Conservation (phyloP, 2,888 invertebrate genomes). For the Drosophila nr. perissopoda region DNA sequence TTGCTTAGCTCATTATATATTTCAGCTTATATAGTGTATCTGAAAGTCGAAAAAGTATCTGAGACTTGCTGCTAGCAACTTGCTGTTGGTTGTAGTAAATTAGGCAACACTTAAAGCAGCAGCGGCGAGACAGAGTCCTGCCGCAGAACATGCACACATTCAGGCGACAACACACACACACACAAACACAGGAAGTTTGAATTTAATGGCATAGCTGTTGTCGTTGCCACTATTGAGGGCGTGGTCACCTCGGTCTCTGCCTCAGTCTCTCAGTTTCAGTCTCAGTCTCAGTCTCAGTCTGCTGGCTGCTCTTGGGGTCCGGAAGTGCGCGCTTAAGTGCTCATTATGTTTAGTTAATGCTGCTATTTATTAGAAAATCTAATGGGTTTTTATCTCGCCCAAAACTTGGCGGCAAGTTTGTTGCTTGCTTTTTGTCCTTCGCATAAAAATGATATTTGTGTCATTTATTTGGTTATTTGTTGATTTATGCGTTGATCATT, state of each 20-base stretch:
- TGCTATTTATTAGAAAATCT: constrained; percentile 77
- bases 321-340: constrained; percentile 78
- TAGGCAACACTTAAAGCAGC: constrained; percentile 73
- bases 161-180: constrained; percentile 29
- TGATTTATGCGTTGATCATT: constrained; percentile 67
- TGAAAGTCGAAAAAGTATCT: constrained; percentile 3
- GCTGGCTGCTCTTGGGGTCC: constrained; percentile 38
- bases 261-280: not conserved
- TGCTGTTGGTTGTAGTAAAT: constrained; percentile 63
- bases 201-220: constrained; percentile 61
- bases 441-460: constrained; percentile 69
- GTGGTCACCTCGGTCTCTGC: constrained; percentile 29
- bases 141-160: constrained; percentile 44
- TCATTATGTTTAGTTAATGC: constrained; percentile 78
- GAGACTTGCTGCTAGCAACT: not conserved
- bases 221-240: constrained; percentile 43
- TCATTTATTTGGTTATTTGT: constrained; percentile 70
- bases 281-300: not conserved
- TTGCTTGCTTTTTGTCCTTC: constrained; percentile 10
- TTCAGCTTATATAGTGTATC: constrained; percentile 14
- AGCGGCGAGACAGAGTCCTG: constrained; percentile 49
- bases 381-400: constrained; percentile 67
- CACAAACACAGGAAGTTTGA: constrained; percentile 58
- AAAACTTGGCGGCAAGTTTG: constrained; percentile 52
- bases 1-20: not conserved